Percentiles rank a stretch among this genome's conserved stretches.
Evolutionary conservation across 2,888 invertebrate species (phyloP).

Genomic region (Baccha elongata): DNA sequence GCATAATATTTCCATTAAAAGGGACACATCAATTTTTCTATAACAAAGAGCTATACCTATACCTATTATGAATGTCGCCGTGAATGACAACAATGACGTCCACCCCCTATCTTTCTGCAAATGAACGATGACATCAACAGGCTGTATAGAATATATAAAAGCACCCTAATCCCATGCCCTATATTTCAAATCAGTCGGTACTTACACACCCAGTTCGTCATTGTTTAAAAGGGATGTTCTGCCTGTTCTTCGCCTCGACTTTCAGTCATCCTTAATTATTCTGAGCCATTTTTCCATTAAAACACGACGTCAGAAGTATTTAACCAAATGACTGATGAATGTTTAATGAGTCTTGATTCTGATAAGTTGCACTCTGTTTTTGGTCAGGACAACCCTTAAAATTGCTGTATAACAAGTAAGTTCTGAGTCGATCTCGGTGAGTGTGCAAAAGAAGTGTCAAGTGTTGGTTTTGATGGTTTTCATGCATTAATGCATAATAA

Average conservation of each 20-base stretch:
- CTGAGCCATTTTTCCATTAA: slow-evolving; percentile 63
- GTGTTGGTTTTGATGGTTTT: slow-evolving; percentile 10
- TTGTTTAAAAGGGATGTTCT: slow-evolving; percentile 32
- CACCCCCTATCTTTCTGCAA: slow-evolving; percentile 34
- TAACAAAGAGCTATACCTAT: slow-evolving; percentile 56
- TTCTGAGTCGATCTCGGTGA: no score
- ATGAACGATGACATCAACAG: slow-evolving; percentile 72
- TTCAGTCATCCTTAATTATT: slow-evolving; percentile 66
- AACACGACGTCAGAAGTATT: slow-evolving; percentile 75
- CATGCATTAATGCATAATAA: slow-evolving; percentile 11
- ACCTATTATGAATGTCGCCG: slow-evolving; percentile 30
- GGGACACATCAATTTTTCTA: slow-evolving; percentile 62
- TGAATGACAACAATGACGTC: slow-evolving; percentile 21
- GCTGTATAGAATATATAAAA: slow-evolving; percentile 34
- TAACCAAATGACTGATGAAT: slow-evolving; percentile 80
- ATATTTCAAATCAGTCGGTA: slow-evolving; percentile 27
- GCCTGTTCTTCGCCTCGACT: not conserved
- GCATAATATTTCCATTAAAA: slow-evolving; percentile 72
- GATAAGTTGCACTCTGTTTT: slow-evolving; percentile 21
- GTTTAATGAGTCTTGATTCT: slow-evolving; percentile 76
- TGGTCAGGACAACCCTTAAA: slow-evolving; percentile 22
- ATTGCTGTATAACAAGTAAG: not conserved
- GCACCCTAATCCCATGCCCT: slow-evolving; percentile 55
- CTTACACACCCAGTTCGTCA: slow-evolving; percentile 41
- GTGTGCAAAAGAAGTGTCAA: slow-evolving; percentile 5